Conservation (phyloP, 2,797 vertebrate genomes). For the Periophthalmus magnuspinnatus region DNA sequence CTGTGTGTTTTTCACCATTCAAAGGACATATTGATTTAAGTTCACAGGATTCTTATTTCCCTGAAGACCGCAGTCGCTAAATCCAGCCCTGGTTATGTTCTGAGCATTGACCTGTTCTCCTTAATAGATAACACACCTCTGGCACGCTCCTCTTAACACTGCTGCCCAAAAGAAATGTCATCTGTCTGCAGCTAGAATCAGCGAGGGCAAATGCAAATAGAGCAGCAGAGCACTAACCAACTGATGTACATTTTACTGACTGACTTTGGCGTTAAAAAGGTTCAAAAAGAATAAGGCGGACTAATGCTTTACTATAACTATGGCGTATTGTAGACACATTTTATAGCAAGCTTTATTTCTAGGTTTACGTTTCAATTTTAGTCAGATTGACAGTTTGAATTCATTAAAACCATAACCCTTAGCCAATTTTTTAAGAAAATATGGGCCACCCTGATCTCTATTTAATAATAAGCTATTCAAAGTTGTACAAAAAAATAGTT, state of each 20-base stretch:
- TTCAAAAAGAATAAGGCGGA: too few species aligned
- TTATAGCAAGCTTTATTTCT: too few species aligned
- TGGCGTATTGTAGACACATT: too few species aligned
- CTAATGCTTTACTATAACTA: too few species aligned
- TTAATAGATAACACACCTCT: slow-evolving; percentile 41
- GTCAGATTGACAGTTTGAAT: too few species aligned
- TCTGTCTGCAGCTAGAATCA: slow-evolving; percentile 13
- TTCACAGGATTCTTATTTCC: slow-evolving; percentile 67
- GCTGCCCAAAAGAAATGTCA: slow-evolving; percentile 11
- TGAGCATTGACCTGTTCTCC: slow-evolving; percentile 46
- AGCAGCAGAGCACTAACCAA: not conserved
- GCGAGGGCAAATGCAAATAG: slow-evolving; percentile 2
- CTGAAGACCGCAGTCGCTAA: slow-evolving; percentile 48
- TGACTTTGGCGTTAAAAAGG: not conserved
- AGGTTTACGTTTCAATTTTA: too few species aligned
- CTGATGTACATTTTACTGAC: not conserved
- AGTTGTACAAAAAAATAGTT: too few species aligned
- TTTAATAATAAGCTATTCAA: too few species aligned
- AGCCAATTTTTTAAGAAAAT: too few species aligned
- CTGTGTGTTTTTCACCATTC: slow-evolving; percentile 40
- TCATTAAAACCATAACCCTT: too few species aligned
- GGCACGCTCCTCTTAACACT: slow-evolving; percentile 9
- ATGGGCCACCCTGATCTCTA: too few species aligned
- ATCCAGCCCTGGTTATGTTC: slow-evolving; percentile 24
- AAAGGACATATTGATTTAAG: slow-evolving; percentile 65